phyloP scores from a whole-genome alignment of 2,888 invertebrate species.

The Lordiphosa fenestrarum region DNA sequence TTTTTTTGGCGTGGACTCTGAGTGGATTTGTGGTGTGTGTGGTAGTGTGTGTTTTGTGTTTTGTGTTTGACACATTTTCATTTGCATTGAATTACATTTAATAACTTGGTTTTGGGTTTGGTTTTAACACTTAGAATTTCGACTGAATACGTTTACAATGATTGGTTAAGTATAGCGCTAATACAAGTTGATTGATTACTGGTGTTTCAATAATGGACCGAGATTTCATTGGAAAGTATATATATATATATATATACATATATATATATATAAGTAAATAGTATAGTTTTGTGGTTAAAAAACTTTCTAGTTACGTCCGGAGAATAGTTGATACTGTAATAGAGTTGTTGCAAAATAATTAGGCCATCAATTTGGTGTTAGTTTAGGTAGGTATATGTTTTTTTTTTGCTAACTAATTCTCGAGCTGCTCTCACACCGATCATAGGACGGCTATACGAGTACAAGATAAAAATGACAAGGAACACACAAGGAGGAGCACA shows the following conservation, averaged over 20 bases:
- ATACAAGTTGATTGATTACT: constrained; percentile 61
- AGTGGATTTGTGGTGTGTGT: constrained; percentile 11
- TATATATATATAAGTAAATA: constrained; percentile 2
- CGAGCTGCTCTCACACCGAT: constrained; percentile 12
- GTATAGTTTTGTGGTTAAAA: constrained; percentile 10
- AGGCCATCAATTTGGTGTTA: constrained; percentile 59
- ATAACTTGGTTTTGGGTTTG: constrained; percentile 28
- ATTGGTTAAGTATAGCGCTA: constrained; percentile 41
- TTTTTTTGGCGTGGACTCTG: constrained; percentile 9
- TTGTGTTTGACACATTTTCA: constrained; percentile 27
- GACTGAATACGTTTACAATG: constrained; percentile 22
- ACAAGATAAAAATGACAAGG: constrained; percentile 5
- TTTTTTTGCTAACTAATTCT: constrained; percentile 1
- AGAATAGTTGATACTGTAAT: constrained; percentile 86
- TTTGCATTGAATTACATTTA: constrained; percentile 23
- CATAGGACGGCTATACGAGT: constrained; percentile 15
- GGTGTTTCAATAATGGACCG: constrained; percentile 70
- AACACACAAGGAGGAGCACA: constrained; percentile 13
- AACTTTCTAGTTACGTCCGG: constrained; percentile 83
- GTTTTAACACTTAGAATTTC: constrained; percentile 66
- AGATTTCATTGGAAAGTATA: constrained; percentile 68
- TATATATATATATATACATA: constrained; percentile 36
- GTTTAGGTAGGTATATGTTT: background rate
- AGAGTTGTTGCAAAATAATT: constrained; percentile 79
- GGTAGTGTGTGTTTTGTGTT: too few relatives aligned